These are phyloP conservation scores for Triplophysa rosa DNA, from an alignment of 2,113 vertebrate species.

Conservation along the genomic window DNA sequence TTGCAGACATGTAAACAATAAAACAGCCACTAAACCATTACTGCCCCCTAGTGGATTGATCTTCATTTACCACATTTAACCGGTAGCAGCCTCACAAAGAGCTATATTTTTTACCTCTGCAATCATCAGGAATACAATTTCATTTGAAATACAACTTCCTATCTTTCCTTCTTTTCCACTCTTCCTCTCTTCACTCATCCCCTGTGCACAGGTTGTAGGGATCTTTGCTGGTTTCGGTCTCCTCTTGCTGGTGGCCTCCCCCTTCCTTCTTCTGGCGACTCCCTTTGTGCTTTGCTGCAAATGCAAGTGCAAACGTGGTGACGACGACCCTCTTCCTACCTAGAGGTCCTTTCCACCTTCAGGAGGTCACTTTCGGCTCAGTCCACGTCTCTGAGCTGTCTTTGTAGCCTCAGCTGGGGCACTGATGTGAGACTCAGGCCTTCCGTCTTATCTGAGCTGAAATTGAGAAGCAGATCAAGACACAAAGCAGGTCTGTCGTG, in stretches of 20 bases:
- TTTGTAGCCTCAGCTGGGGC: neutral
- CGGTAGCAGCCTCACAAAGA: neutral
- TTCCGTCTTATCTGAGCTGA: neutral
- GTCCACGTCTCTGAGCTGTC: neutral
- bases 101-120: neutral
- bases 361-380: neutral
- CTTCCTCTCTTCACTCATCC: neutral
- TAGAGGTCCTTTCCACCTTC: slow-evolving; percentile 57
- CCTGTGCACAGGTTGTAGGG: slow-evolving; percentile 78
- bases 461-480: neutral
- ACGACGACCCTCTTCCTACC: slow-evolving; percentile 83
- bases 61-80: too few species aligned
- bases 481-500: neutral
- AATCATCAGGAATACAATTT: neutral
- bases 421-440: neutral
- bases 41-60: slow-evolving; percentile 46
- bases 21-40: neutral
- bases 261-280: slow-evolving; percentile 83
- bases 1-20: neutral
- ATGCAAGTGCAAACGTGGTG: slow-evolving; percentile 84
- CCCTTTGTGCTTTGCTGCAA: slow-evolving; percentile 90
- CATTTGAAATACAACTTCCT: neutral
- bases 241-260: slow-evolving; percentile 83
- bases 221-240: slow-evolving; percentile 88
- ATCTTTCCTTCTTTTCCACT: neutral